These are phyloP conservation scores for Elegia similella DNA, from an alignment of 2,888 invertebrate genomes.

Conservation along the genomic window DNA sequence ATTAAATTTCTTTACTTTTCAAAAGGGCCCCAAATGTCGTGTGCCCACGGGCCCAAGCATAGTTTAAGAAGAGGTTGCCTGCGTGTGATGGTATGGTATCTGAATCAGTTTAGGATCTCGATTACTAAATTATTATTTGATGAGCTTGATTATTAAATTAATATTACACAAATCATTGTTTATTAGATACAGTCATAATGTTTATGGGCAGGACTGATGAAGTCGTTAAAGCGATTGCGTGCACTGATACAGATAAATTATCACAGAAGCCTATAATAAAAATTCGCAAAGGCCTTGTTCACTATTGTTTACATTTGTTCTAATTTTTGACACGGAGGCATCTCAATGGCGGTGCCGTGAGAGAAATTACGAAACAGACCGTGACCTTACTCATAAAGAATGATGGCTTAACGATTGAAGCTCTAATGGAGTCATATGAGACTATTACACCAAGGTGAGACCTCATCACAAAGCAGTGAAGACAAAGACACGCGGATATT, in stretches of 20 bases:
- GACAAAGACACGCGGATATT: constrained; percentile 39
- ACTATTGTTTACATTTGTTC: constrained; percentile 26
- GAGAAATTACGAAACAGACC: constrained; percentile 38
- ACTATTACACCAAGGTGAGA: constrained; percentile 62
- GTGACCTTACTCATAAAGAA: constrained; percentile 67
- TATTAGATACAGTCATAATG: background rate
- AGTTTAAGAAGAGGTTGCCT: no score
- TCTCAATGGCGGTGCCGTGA: constrained; percentile 24
- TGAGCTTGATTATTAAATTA: no score
- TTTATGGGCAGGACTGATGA: background rate
- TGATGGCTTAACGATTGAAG: constrained; percentile 52
- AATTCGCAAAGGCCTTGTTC: constrained; percentile 6
- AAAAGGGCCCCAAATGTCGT: no score
- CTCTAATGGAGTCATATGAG: constrained; percentile 52
- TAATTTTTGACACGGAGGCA: constrained; percentile 27
- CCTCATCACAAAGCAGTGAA: constrained; percentile 40
- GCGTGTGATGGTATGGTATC: no score
- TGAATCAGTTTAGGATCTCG: no score
- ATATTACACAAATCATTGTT: no score
- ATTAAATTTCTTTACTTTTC: no score
- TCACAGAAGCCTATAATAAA: constrained; percentile 10
- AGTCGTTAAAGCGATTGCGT: background rate
- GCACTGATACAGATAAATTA: constrained; percentile 1
- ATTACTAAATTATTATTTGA: no score
- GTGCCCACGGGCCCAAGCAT: no score